These are phyloP conservation scores for Panagrolaimus sp. DNA, from an alignment of 1,140 invertebrate species.

Conservation along the genomic window DNA sequence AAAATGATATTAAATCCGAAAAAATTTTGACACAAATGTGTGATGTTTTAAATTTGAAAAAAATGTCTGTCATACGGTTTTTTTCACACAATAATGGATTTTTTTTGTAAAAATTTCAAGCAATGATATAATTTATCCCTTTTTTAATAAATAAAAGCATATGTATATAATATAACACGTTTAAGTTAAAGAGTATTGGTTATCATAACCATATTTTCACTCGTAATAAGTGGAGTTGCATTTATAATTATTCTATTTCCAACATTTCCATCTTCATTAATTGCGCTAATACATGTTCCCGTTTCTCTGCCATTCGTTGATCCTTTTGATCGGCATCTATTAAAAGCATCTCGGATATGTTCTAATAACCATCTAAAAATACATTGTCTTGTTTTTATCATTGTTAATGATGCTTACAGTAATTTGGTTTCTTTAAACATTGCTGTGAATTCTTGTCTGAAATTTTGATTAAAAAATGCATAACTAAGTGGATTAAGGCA, in stretches of 20 bases:
- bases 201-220: slow-evolving; percentile 18
- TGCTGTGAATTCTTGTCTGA: slow-evolving; percentile 45
- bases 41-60: no score
- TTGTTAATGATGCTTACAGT: slow-evolving; percentile 28
- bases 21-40: no score
- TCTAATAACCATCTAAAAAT: slow-evolving; percentile 23
- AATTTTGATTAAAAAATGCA: slow-evolving; percentile 57
- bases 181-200: not conserved
- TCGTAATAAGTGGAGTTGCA: not conserved
- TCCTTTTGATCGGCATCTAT: slow-evolving; percentile 4
- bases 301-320: not conserved
- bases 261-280: not conserved
- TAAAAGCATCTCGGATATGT: slow-evolving; percentile 8
- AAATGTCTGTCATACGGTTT: no score
- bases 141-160: no score
- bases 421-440: slow-evolving; percentile 47
- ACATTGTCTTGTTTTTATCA: not conserved
- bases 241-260: slow-evolving; percentile 1
- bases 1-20: no score
- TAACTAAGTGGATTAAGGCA: slow-evolving; percentile 53
- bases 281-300: not conserved
- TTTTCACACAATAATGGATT: no score
- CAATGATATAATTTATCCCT: no score
- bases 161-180: not conserved
- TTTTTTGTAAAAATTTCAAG: no score